Conservation (phyloP, 2,888 invertebrate species). For the Anodontia alba region DNA sequence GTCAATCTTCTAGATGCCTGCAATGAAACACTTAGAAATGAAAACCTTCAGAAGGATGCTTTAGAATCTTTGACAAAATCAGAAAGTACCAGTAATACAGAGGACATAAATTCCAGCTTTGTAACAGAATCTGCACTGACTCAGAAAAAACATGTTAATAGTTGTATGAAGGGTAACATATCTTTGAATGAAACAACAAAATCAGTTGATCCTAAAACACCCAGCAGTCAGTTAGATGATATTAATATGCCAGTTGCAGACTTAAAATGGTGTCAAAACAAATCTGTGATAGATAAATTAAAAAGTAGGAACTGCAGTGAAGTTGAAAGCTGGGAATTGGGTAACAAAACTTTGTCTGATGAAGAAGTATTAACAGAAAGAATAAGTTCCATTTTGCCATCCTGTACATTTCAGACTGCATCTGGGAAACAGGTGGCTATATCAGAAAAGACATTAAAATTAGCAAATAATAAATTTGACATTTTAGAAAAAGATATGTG, state of each 20-base stretch:
- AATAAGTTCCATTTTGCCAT: background rate
- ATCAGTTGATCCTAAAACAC: too few species aligned
- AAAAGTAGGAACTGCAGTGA: too few species aligned
- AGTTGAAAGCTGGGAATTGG: too few species aligned
- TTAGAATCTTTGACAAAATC: too few species aligned
- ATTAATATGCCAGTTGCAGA: background rate
- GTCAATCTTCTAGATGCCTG: slow-evolving; percentile 11
- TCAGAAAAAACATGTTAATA: background rate
- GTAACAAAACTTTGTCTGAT: background rate
- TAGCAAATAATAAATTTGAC: slow-evolving; percentile 28
- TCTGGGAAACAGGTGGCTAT: slow-evolving; percentile 38
- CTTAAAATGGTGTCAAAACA: too few species aligned
- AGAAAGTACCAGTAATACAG: too few species aligned
- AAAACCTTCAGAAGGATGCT: background rate
- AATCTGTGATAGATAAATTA: too few species aligned
- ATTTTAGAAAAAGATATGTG: background rate
- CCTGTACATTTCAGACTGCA: slow-evolving; percentile 47
- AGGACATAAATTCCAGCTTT: too few species aligned
- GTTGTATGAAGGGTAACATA: background rate
- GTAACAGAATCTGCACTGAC: background rate
- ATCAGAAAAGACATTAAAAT: slow-evolving; percentile 36
- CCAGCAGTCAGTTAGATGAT: background rate
- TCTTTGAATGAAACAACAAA: too few species aligned
- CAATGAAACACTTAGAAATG: background rate
- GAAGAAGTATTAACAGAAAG: background rate